A percentile compares a stretch with the other conserved stretches of the same genome.
Evolutionary conservation across 2,113 vertebrate genomes (phyloP).

Genomic region (Corynorhinus townsendii): DNA sequence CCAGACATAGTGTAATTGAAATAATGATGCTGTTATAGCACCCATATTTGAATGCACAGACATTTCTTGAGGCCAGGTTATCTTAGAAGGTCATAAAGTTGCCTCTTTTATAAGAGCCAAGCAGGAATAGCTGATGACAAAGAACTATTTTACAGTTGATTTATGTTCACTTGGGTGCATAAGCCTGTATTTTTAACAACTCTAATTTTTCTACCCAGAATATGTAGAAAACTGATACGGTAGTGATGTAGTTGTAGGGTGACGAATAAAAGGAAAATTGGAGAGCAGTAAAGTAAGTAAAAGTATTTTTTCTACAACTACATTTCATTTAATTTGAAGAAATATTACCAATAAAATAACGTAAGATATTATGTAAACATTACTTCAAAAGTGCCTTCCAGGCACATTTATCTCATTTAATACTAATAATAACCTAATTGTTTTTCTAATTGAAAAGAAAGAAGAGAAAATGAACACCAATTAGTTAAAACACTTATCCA

Average conservation of each 20-base stretch:
- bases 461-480: not conserved
- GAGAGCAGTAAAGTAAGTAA: not conserved
- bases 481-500: not conserved
- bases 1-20: not conserved
- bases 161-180: not conserved
- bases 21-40: not conserved
- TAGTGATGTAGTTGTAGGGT: not conserved
- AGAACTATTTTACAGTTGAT: not conserved
- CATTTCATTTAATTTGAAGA: slow-evolving; percentile 14
- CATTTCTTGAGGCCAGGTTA: not conserved
- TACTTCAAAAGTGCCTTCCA: not conserved
- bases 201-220: not conserved
- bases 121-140: not conserved
- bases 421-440: not conserved
- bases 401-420: not conserved
- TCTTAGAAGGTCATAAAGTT: not conserved
- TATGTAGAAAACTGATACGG: not conserved
- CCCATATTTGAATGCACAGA: not conserved
- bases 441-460: not conserved
- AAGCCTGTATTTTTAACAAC: not conserved
- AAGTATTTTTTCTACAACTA: not conserved
- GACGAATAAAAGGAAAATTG: not conserved
- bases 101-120: not conserved
- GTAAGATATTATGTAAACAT: not conserved
- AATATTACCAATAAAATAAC: not conserved